A percentile compares a stretch with the other conserved stretches of the same genome.
Evolutionary conservation across 2,888 invertebrate genomes (phyloP).

Genomic region (Drosophila eohydei): DNA sequence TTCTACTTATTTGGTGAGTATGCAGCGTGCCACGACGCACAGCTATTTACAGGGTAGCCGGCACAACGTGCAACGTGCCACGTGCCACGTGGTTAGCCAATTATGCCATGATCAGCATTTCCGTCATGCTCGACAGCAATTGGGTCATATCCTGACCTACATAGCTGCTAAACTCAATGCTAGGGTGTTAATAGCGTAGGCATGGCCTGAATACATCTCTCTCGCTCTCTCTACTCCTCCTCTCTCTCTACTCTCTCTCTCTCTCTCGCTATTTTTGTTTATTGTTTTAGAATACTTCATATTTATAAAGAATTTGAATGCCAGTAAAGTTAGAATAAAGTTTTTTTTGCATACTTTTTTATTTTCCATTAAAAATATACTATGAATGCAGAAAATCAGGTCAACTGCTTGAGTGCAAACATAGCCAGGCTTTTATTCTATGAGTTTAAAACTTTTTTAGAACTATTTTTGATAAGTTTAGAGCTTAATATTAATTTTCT

Average conservation of each 20-base stretch:
- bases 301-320: slow-evolving; percentile 1
- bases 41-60: slow-evolving; percentile 16
- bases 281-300: slow-evolving; percentile 7
- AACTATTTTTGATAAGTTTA: neutral
- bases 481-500: too few species aligned
- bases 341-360: neutral
- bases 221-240: neutral
- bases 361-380: neutral
- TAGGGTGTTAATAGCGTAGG: slow-evolving; percentile 1
- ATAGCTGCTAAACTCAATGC: neutral
- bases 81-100: slow-evolving; percentile 6
- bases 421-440: neutral
- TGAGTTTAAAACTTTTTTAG: neutral
- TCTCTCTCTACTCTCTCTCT: neutral
- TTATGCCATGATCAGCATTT: slow-evolving; percentile 9
- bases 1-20: slow-evolving; percentile 34
- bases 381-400: neutral
- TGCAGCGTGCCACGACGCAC: neutral
- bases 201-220: neutral
- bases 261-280: neutral
- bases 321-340: too few species aligned
- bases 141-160: slow-evolving; percentile 13
- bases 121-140: neutral
- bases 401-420: slow-evolving; percentile 1
- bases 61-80: slow-evolving; percentile 12